Evolutionary conservation across 2,888 invertebrate species (phyloP), one percentile per base, ranked within the genome.

Genomic region (Schizotus pectinicornis): DNA sequence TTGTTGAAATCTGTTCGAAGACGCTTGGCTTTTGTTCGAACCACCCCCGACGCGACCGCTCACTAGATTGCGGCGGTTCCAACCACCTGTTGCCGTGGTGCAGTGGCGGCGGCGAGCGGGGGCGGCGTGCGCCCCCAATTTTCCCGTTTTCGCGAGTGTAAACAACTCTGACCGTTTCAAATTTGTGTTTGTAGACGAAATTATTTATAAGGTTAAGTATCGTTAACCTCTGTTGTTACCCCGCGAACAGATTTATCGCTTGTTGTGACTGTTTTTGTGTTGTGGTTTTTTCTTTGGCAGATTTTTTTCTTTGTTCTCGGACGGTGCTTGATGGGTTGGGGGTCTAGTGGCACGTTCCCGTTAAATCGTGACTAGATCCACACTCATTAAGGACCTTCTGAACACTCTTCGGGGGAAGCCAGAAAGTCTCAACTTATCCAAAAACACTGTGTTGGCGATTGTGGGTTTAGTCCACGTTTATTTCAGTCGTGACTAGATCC

Each of bases 331-430:
- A 83, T 89, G 92, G 85, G 88, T 89, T 85, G 84, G 85, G 22
- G 85, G 84, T 89, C 87, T 88, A 83, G 88, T 86, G 80, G 83
- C 81, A 87, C 86, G 85, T 84, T 71, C 61, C 68, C 74, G 72
- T 65, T 67, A 77, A 61, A 65, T 77, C 87, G 90, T 91, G 90
- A 91, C 90, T 90, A 91, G 90, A 90, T 90, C 90, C 89, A 90
- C 90, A 90, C 90, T 90, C 90, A 90, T 90, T 89, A 89, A 90
- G 81, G 82, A 79, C 79, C 77, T 67, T 69, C 67, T 70, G 64
- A 71, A 63, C 47, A 7, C 11, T 13, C 36, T 12, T 39, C 39
- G n/a, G 5, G 6, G 22, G 22, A 3, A 22, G 2, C 5, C 5
- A 3, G 5, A 22, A 5, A 3, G 22, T 22, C 5, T 22, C 5